phyloP scores from a whole-genome alignment of 1,140 invertebrate species.

The Bombus polaris region DNA sequence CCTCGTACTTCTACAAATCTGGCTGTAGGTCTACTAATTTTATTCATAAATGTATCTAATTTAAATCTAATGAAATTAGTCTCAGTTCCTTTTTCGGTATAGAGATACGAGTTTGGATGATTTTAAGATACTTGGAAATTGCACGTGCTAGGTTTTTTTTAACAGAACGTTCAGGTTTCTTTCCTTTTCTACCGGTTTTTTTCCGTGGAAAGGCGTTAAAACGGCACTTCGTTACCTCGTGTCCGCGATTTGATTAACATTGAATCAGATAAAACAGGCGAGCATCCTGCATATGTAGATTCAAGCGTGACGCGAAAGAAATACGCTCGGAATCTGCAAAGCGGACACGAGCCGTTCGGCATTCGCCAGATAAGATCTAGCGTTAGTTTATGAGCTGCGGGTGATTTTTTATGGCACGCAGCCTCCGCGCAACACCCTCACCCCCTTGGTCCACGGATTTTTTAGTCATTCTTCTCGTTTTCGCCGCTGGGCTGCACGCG shows the following conservation, averaged over 20 bases:
- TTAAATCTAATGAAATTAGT: too few species aligned
- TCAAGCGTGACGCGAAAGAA: conserved; percentile 58
- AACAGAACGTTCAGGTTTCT: not conserved
- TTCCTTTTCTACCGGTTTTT: conserved; percentile 16
- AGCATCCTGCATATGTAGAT: conserved; percentile 52
- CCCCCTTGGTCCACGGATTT: conserved; percentile 35
- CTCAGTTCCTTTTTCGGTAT: too few species aligned
- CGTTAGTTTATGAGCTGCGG: conserved; percentile 82
- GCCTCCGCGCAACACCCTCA: conserved; percentile 59
- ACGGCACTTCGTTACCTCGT: conserved; percentile 33
- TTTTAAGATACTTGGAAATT: not conserved
- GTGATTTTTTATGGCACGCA: conserved; percentile 80
- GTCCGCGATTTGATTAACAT: conserved; percentile 55
- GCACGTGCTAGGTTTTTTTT: not conserved
- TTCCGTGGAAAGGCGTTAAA: conserved; percentile 2
- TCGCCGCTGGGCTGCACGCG: conserved; percentile 28
- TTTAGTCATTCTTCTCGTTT: conserved; percentile 45
- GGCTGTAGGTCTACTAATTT: too few species aligned
- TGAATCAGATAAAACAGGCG: conserved; percentile 43
- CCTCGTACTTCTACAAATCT: too few species aligned
- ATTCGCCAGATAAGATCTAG: conserved; percentile 81
- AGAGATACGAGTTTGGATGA: not conserved
- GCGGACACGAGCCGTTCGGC: conserved; percentile 74
- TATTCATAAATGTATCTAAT: too few species aligned
- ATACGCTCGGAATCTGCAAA: conserved; percentile 59